Percentiles rank a stretch among this genome's conserved stretches.
These are phyloP conservation scores for Chondrilla cf. caribensis DNA, from an alignment of 37 sponge, comb jelly and placozoan species.

Conservation along the genomic window DNA sequence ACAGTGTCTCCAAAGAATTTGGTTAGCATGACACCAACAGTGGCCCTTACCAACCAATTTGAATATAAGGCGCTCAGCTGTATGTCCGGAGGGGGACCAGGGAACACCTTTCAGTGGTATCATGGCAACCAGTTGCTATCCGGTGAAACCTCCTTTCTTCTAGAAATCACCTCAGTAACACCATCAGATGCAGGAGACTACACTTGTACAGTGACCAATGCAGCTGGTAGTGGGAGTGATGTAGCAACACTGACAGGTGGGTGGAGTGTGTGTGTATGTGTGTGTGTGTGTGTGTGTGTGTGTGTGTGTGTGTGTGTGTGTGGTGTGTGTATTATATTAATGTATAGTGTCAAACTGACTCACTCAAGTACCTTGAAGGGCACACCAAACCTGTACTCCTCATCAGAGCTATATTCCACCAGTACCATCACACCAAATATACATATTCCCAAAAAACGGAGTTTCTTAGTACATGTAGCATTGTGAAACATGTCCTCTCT, in stretches of 20 bases:
- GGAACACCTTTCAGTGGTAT: constrained; percentile 39
- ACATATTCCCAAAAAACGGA: too few relatives aligned
- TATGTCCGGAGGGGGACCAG: constrained; percentile 47
- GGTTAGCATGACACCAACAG: constrained; percentile 25
- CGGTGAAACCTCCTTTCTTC: background rate
- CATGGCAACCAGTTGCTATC: constrained; percentile 3
- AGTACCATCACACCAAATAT: too few relatives aligned
- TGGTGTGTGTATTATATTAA: too few relatives aligned
- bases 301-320: too few relatives aligned
- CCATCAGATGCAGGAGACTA: constrained; percentile 58
- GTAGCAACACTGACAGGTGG: background rate
- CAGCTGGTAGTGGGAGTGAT: constrained; percentile 35
- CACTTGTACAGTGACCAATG: constrained; percentile 57
- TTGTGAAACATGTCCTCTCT: background rate
- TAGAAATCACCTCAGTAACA: background rate
- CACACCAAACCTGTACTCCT: too few relatives aligned
- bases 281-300: too few relatives aligned
- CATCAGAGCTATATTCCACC: too few relatives aligned
- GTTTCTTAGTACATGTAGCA: too few relatives aligned
- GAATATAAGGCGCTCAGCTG: constrained; percentile 31
- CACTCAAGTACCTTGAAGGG: too few relatives aligned
- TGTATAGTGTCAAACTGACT: too few relatives aligned
- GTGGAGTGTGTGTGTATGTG: too few relatives aligned
- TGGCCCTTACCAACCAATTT: background rate
- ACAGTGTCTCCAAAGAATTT: constrained; percentile 40